Conservation (phyloP, 2,888 invertebrate species). For the Cephus spinipes region DNA sequence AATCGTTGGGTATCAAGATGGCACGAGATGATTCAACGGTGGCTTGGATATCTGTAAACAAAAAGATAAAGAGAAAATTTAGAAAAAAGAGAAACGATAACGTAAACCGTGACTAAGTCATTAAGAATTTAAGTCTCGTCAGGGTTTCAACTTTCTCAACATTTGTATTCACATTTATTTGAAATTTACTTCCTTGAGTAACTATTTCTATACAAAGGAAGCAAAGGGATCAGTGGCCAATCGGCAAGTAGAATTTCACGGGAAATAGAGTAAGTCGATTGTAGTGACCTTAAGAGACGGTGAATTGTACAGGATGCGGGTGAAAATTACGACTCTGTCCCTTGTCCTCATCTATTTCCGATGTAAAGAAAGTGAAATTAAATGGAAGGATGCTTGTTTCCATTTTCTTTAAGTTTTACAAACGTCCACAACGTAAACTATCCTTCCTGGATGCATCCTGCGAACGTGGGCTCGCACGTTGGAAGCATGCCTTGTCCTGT, state of each 20-base stretch:
- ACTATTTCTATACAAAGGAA: not conserved
- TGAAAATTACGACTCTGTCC: not conserved
- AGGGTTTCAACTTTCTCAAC: not conserved
- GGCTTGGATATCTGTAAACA: not conserved
- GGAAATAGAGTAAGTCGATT: not conserved
- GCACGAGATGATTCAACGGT: not conserved
- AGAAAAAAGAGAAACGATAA: not conserved
- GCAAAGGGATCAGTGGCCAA: not conserved
- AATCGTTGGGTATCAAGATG: not conserved
- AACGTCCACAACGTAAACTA: slow-evolving; percentile 41
- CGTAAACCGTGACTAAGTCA: not conserved
- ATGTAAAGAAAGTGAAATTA: not conserved
- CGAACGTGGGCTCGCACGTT: slow-evolving; percentile 46
- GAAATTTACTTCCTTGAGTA: not conserved
- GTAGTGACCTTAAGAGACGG: not conserved
- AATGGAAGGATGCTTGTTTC: not conserved
- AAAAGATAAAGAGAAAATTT: not conserved
- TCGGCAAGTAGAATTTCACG: not conserved
- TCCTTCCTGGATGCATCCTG: slow-evolving; percentile 35
- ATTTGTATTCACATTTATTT: not conserved
- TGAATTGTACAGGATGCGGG: not conserved
- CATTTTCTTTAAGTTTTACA: slow-evolving; percentile 16
- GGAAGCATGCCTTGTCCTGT: slow-evolving; percentile 40
- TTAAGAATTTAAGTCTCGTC: not conserved
- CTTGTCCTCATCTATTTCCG: not conserved